Evolutionary conservation across 1,140 invertebrate species (phyloP).

Genomic region (Euglossa dilemma): DNA sequence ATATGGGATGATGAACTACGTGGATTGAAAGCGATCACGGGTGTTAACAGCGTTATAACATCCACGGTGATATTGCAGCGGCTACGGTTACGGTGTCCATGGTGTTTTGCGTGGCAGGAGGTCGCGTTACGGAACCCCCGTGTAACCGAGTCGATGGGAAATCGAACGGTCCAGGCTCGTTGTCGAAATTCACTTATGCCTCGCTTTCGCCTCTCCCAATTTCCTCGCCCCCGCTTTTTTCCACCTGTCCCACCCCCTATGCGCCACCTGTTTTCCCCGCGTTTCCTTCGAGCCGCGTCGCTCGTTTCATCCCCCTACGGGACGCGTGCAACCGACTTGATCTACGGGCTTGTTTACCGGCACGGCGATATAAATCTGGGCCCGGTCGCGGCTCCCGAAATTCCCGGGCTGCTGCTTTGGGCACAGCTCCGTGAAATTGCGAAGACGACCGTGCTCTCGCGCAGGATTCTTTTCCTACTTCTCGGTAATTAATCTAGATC

Average conservation of each 20-base stretch:
- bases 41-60: conserved; percentile 81
- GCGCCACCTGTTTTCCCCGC: neutral
- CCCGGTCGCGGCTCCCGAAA: neutral
- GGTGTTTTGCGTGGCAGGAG: conserved; percentile 67
- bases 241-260: neutral
- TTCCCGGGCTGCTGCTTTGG: neutral
- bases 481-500: neutral
- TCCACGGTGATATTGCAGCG: conserved; percentile 66
- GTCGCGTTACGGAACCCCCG: conserved; percentile 26
- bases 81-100: conserved; percentile 53
- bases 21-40: conserved; percentile 81
- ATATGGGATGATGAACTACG: conserved; percentile 80
- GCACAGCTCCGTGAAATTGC: neutral
- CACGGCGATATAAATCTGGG: conserved; percentile 50
- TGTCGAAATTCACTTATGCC: conserved; percentile 35
- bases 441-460: neutral
- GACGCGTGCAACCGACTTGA: conserved; percentile 41
- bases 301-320: conserved; percentile 6
- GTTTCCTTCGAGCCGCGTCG: conserved; percentile 17
- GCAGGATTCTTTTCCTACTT: neutral
- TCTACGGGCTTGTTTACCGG: conserved; percentile 61
- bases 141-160: conserved; percentile 8
- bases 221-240: neutral
- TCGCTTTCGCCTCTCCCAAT: neutral
- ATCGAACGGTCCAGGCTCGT: neutral